phyloP scores from a whole-genome alignment of 2,113 vertebrate genomes.

The Panthera uncia region DNA sequence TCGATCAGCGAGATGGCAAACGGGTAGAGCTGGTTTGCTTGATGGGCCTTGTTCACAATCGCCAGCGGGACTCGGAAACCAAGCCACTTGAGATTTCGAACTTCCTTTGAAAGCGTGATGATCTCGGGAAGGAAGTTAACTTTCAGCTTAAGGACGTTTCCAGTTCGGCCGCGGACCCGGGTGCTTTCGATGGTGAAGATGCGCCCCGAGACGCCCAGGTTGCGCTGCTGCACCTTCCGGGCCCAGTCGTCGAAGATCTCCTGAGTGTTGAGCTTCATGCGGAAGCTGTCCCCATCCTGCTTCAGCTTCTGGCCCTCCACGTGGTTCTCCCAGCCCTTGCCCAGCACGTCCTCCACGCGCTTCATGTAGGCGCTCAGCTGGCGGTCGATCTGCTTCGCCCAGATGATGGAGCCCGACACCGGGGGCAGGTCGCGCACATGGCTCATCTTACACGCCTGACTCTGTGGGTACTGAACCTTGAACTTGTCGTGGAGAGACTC shows the following conservation, averaged over 20 bases:
- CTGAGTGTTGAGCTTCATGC: constrained; percentile 98
- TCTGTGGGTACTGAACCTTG: constrained; percentile 99
- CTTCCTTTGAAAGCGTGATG: constrained; percentile 98
- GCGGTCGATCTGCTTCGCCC: constrained; percentile 99
- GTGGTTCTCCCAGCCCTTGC: constrained; percentile 99
- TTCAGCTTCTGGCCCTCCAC: constrained; percentile 99
- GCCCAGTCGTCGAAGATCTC: constrained; percentile 99
- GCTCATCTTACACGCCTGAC: constrained; percentile 99
- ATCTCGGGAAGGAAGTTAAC: constrained; percentile 99
- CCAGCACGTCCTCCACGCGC: constrained; percentile 97
- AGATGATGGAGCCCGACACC: constrained; percentile 98
- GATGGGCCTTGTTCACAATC: constrained; percentile 99
- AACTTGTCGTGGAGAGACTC: constrained; percentile 99
- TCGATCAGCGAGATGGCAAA: constrained; percentile 99
- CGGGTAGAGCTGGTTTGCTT: constrained; percentile 98
- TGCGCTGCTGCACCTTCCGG: constrained; percentile 98
- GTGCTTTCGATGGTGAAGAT: constrained; percentile 98
- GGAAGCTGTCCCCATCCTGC: constrained; percentile 98
- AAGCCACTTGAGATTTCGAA: constrained; percentile 98
- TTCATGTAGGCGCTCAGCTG: constrained; percentile 99
- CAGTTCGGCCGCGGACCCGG: constrained; percentile 93
- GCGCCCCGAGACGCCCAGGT: constrained; percentile 96
- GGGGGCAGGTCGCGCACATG: constrained; percentile 97
- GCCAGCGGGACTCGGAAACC: constrained; percentile 97
- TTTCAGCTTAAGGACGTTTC: constrained; percentile 96